phyloP scores from a whole-genome alignment of 2,113 vertebrate species.

The Mobula birostris region DNA sequence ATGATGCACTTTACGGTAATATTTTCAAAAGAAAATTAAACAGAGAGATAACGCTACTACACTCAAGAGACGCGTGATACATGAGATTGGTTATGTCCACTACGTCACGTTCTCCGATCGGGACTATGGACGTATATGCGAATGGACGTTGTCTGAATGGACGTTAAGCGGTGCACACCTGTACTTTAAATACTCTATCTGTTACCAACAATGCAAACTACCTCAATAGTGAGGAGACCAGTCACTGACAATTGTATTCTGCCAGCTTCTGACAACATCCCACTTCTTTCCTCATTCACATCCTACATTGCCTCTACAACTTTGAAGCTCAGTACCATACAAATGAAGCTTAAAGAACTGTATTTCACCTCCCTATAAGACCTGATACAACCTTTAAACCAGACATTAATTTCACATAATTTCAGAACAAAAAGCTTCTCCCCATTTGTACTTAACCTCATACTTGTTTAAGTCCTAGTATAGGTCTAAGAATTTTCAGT shows the following conservation, averaged over 20 bases:
- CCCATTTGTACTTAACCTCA: background rate
- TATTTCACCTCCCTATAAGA: no score
- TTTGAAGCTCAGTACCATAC: background rate
- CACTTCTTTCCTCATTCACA: background rate
- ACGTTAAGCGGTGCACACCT: no score
- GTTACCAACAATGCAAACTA: background rate
- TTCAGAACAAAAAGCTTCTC: background rate
- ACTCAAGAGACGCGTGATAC: no score
- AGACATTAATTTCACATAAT: background rate
- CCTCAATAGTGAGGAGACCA: background rate
- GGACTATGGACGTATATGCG: no score
- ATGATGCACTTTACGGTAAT: no score
- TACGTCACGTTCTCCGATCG: no score
- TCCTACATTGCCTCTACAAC: background rate
- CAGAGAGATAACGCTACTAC: no score
- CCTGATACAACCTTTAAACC: background rate
- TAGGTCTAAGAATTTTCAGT: no score
- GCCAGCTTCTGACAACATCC: background rate
- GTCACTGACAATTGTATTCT: background rate
- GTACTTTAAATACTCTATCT: background rate
- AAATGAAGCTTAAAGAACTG: background rate
- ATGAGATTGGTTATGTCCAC: no score
- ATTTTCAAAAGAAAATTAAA: no score
- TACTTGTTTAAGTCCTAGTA: no score
- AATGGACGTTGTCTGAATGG: no score